Percentiles rank a stretch among this genome's conserved stretches.
Conservation (phyloP, 2,797 vertebrate genomes). For the Periophthalmus magnuspinnatus region DNA sequence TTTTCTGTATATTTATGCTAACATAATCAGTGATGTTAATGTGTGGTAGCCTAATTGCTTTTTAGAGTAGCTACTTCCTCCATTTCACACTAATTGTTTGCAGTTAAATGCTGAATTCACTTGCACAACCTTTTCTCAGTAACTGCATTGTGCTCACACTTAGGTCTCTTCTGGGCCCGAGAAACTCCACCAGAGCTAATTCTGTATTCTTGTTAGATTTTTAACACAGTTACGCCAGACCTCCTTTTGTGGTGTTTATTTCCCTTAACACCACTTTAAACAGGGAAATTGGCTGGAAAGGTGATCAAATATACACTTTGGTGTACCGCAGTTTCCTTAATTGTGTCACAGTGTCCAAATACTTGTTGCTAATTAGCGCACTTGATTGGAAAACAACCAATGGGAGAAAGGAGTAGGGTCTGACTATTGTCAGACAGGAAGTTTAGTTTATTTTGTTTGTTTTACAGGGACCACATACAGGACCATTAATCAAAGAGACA, state of each 20-base stretch:
- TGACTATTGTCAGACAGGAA: slow-evolving; percentile 27
- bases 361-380: slow-evolving; percentile 36
- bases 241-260: slow-evolving; percentile 36
- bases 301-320: slow-evolving; percentile 31
- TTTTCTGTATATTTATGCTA: background rate
- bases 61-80: background rate
- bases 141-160: background rate
- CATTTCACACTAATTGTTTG: background rate
- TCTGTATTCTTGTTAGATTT: slow-evolving; percentile 6
- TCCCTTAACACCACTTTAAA: slow-evolving; percentile 37
- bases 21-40: background rate
- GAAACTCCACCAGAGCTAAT: background rate
- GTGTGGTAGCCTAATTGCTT: background rate
- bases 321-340: slow-evolving; percentile 22
- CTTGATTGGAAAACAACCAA: slow-evolving; percentile 41
- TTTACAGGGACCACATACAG: no score
- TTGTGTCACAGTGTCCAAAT: slow-evolving; percentile 36
- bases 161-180: background rate
- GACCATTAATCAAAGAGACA: no score
- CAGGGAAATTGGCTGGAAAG: slow-evolving; percentile 28
- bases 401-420: slow-evolving; percentile 23
- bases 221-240: slow-evolving; percentile 7
- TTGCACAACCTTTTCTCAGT: background rate
- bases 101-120: background rate
- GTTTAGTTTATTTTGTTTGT: no score